Base-by-base conservation (phyloP, 1,140 invertebrate genomes). In the Macrostomum lignano region DNA sequence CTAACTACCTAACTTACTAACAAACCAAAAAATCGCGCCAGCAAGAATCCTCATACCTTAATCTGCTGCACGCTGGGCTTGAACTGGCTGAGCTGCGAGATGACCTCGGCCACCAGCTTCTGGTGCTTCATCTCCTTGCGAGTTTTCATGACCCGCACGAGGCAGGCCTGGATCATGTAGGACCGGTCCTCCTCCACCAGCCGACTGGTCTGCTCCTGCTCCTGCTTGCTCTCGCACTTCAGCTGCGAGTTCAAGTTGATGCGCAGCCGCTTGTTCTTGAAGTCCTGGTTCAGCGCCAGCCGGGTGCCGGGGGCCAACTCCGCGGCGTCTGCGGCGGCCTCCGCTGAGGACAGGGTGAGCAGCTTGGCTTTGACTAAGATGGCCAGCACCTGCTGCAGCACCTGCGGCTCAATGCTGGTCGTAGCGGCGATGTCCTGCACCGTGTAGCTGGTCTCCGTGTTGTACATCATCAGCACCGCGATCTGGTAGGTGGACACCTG, bases 71-170 rank as follows among this genome's bases (percentile, higher is more conserved):
- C 79, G 56, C 77, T 67, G n/a, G 88, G 86, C 58, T 91, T 93
- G 61, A 96, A 98, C 42, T 86, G 67, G 10, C 75, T 74, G 10
- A 96, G 61, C 56, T 96, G 86, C 55, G 81, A 81, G 23, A 96
- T 63, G 28, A 94, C 84, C 63, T 98, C 86, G 23, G 72, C 73
- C 13, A 96, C 72, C 10, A 98, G 62, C 49, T 91, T 78, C 48
- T 88, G 78, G 57, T 96, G 88, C 47, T 91, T 86, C 28, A 86
- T 60, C 7, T 71, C 67, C 58, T 94, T 94, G 14, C 88, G 65
- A 67, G 88, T 94, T 64, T 98, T 98, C 88, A 98, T 96, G 44
- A 96, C 94, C 44, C 88, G 68, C 10, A 94, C 84, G 54, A 98
- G 94, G 22, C 84, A 81, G 19, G 88, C 88, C 58, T 64, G 42